Conservation (phyloP, 2,113 vertebrate species). For the Mohoua ochrocephala region DNA sequence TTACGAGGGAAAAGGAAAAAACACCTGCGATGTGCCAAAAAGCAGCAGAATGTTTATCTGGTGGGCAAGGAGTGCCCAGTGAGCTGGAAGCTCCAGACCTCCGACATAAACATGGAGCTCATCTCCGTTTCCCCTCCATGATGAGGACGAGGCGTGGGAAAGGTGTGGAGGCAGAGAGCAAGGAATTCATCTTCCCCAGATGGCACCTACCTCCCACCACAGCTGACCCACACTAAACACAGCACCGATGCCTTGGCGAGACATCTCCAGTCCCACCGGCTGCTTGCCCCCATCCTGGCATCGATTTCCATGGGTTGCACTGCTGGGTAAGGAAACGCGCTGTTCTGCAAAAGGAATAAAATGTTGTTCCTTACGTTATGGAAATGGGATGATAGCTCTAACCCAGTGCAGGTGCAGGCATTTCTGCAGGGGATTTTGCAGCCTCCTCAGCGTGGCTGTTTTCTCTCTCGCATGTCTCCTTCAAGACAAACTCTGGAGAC, state of each 20-base stretch:
- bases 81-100: background rate
- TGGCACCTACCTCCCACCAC: rapidly evolving
- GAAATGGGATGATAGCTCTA: background rate
- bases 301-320: rapidly evolving
- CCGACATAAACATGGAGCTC: background rate
- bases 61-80: background rate
- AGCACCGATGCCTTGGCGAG: rapidly evolving
- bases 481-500: background rate
- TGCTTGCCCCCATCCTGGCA: background rate
- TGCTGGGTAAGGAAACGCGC: background rate
- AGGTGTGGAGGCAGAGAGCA: background rate
- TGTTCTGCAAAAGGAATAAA: background rate
- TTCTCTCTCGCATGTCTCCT: background rate
- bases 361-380: background rate
- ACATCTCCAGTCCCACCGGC: rapidly evolving
- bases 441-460: background rate
- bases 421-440: background rate
- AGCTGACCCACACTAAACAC: background rate
- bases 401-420: rapidly evolving
- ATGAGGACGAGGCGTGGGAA: background rate
- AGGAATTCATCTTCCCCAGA: background rate
- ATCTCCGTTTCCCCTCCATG: rapidly evolving
- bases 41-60: background rate
- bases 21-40: background rate
- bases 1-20: background rate